A percentile compares a stretch with the other conserved stretches of the same genome.
phyloP scores from a whole-genome alignment of 1,140 invertebrate species.

The Bombyx mandarina region DNA sequence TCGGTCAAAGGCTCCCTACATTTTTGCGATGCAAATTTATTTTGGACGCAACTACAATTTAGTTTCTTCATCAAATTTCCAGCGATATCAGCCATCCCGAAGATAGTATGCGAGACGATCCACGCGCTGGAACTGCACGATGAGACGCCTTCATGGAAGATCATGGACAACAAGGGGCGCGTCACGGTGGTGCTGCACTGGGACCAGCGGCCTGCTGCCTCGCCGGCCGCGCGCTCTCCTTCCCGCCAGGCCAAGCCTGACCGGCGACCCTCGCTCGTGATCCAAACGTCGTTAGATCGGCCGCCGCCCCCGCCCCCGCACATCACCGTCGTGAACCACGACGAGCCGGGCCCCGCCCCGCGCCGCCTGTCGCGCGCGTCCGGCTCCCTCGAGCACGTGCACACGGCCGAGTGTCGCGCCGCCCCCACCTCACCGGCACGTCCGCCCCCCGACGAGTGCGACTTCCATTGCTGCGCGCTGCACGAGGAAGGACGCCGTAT shows the following conservation, averaged over 20 bases:
- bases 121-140: constrained; percentile 93
- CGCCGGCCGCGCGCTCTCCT: constrained; percentile 75
- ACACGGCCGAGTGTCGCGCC: constrained; percentile 87
- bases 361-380: constrained; percentile 75
- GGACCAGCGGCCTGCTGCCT: constrained; percentile 84
- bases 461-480: constrained; percentile 94
- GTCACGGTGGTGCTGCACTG: constrained; percentile 94
- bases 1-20: too few relatives aligned
- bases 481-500: constrained; percentile 93
- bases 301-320: constrained; percentile 77
- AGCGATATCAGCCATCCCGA: constrained; percentile 95
- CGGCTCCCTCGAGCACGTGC: constrained; percentile 83
- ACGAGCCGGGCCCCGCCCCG: constrained; percentile 73
- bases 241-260: constrained; percentile 71
- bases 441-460: constrained; percentile 82
- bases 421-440: constrained; percentile 62
- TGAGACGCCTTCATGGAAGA: constrained; percentile 96
- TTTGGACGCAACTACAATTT: not conserved
- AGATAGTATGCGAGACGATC: constrained; percentile 96
- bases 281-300: constrained; percentile 84
- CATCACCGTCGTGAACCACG: constrained; percentile 93
- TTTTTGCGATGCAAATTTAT: not conserved
- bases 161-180: constrained; percentile 95
- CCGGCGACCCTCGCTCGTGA: constrained; percentile 78
- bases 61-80: constrained; percentile 26